These are phyloP conservation scores for Gobiocypris rarus DNA, from an alignment of 2,113 vertebrate genomes.

Conservation along the genomic window DNA sequence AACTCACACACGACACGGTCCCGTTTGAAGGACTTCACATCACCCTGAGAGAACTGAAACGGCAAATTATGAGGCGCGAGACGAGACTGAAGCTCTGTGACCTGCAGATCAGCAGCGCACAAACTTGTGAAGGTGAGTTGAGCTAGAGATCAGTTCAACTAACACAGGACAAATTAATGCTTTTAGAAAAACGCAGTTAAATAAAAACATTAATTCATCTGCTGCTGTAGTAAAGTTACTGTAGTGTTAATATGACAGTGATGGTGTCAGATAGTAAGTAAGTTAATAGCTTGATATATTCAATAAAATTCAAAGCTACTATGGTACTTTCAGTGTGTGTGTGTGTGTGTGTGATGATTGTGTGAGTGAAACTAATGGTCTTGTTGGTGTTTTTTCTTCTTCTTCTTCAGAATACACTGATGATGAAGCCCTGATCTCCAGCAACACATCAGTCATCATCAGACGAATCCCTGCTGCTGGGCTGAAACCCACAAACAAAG, in stretches of 20 bases:
- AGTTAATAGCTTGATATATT: neutral
- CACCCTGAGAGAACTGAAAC: neutral
- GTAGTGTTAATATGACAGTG: neutral
- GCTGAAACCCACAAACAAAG: neutral
- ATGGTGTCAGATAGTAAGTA: neutral
- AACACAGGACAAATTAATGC: neutral
- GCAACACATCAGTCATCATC: neutral
- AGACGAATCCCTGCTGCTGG: neutral
- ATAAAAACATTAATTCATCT: neutral
- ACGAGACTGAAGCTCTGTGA: neutral
- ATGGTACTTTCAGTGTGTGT: too few species aligned
- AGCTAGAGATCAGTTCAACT: neutral
- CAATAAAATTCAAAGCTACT: neutral
- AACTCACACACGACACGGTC: neutral
- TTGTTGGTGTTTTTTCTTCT: neutral
- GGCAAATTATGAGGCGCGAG: neutral
- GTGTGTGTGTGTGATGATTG: too few species aligned
- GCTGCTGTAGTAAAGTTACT: neutral
- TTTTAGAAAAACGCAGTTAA: neutral
- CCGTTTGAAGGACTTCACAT: neutral
- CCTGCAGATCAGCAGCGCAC: neutral
- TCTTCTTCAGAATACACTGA: slow-evolving; percentile 8
- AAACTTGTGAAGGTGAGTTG: neutral
- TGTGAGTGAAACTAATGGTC: too few species aligned
- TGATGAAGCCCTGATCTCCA: neutral